Base-by-base conservation (phyloP, 2,797 vertebrate genomes). In the Martes flavigula region DNA sequence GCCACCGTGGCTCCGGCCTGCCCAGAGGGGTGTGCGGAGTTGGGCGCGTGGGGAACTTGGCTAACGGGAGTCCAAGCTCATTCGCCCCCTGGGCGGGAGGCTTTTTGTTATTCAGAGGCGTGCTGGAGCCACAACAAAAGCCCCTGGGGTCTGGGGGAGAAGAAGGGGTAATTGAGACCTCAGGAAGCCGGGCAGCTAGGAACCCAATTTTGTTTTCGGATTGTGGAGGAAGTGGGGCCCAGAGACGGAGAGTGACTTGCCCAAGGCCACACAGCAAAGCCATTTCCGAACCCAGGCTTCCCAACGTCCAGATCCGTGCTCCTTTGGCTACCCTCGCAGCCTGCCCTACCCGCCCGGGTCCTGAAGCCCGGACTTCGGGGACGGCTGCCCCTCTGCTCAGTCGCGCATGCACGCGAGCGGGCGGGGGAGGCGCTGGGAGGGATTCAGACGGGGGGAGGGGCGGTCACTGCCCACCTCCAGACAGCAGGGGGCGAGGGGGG, bases 251-350 rank as follows among this genome's bases (percentile, higher is more conserved):
- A 97, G 89, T 88, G 92, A 98, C 97, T 98, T 98, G 97, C 98
- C 97, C 97, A 97, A 97, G 97, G 96, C 97, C 97, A 97, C 98
- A 97, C 97, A 97, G 97, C 97, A 98, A 95, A 83, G 97, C 97
- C 97, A 97, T 97, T 11, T 91, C 73, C 18, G 54, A 93, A 97
- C 48, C 62, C 81, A 60, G 91, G 77, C 89, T 97, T 96, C 91
- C 56, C 4, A 7, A 77, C 10, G 38, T 79, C 17, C 86, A 60
- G 82, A 64, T 94, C 79, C 38, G 30, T 79, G 40, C n/a, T 35
- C 88, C 72, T 96, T 92, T 78, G 72, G 87, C 89, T 83, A 95
- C 94, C 75, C 79, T 96, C 79, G 48, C 94, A 79, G 89, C 85
- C 90, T 38, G 51, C 78, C 95, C 96, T 95, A 75, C 73, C 83